Percentiles rank a stretch among this genome's conserved stretches.
phyloP scores from a whole-genome alignment of 2,888 invertebrate genomes.

The Selenia dentaria region DNA sequence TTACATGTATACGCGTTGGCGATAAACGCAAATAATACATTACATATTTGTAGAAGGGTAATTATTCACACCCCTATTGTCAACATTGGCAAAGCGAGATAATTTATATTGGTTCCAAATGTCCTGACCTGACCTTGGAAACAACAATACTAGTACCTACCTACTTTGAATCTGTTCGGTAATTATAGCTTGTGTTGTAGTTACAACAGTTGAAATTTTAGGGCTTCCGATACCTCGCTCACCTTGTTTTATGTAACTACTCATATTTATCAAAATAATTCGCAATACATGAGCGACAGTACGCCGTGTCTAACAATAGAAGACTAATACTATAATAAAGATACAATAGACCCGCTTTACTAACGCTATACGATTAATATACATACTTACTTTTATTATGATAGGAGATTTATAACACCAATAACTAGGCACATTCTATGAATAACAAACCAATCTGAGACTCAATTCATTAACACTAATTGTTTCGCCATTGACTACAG shows the following conservation, averaged over 20 bases:
- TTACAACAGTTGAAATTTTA: not conserved
- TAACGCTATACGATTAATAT: too few relatives aligned
- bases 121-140: constrained; percentile 14
- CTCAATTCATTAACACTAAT: constrained; percentile 66
- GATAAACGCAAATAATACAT: constrained; percentile 46
- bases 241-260: not conserved
- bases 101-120: constrained; percentile 12
- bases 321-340: too few relatives aligned
- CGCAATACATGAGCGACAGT: too few relatives aligned
- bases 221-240: not conserved
- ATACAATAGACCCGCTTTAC: too few relatives aligned
- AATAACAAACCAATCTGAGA: constrained; percentile 45
- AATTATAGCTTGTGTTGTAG: too few relatives aligned
- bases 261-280: too few relatives aligned
- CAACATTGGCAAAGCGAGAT: constrained; percentile 23
- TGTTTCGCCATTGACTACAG: constrained; percentile 71
- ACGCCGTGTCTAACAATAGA: too few relatives aligned
- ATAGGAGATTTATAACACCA: too few relatives aligned
- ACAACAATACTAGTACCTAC: constrained; percentile 2
- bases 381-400: too few relatives aligned
- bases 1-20: constrained; percentile 59
- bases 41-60: constrained; percentile 35
- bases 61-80: constrained; percentile 37
- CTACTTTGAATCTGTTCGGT: too few relatives aligned
- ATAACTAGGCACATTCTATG: constrained; percentile 7